Evolutionary conservation across 2,888 invertebrate genomes (phyloP), one percentile per base, ranked within the genome.

Genomic region (Psylliodes chrysocephalus): DNA sequence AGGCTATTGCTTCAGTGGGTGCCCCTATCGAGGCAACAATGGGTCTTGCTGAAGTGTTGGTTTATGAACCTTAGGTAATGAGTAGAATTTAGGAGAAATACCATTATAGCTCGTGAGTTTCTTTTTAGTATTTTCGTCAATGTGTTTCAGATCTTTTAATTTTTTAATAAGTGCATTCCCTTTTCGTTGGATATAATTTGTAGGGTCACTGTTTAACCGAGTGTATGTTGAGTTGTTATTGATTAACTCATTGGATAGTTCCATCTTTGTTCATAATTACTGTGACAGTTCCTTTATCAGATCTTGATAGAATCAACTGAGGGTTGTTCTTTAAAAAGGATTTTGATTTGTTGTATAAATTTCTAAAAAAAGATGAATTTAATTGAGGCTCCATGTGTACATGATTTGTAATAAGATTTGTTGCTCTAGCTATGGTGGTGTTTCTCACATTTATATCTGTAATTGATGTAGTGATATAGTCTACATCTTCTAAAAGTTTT

Each of bases 1-100:
- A 6, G 0, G 54, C 54, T 15, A 54, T n/a, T 1, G 7, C 6
- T 25, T 54, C 25, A n/a, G 54, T 54, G 2, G 56, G 56, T 10
- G 46, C 14, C 2, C 56, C 47, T 15, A 47, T 57, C 4, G 56
- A 57, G 1, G 56, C 44, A 1, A 57, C 35, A n/a, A 60, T 60
- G 5, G 44, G 60, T 52, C 60, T 51, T 4, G 44, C 14, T n/a
- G 52, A 14, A 52, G 15, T 5, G 30, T 30, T 42, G 30, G 33
- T 60, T 52, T 60, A n/a, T 60, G 51, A 17, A 60, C 18, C 19
- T 60, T 60, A 1, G 52, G 51, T 33, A 60, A 33, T 1, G 52
- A 10, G n/a, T 60, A 25, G 7, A 52, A 52, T 12, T 44, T 22
- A 12, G 44, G 33, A 4, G 33, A 28, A 33, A 28, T 22, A 14